Evolutionary conservation across 1,140 invertebrate genomes (phyloP), one percentile per base, ranked within the genome.

Genomic region (Pseudoatta argentina): DNA sequence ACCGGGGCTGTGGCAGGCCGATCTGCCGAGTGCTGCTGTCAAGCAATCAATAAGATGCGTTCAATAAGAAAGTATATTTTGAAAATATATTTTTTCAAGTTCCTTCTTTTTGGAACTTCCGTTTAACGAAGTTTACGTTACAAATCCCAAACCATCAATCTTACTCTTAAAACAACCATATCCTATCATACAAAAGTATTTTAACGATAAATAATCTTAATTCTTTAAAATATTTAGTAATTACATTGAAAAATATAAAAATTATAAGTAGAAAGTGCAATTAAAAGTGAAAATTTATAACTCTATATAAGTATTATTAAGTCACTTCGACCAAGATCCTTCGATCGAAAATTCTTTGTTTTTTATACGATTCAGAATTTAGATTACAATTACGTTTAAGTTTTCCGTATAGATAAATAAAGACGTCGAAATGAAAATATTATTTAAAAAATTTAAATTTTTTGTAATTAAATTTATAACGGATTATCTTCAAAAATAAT

Each of bases 1-100:
- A 34, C 94, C 95, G 10, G 96, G 95, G 91, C 96, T 96, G 90
- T 96, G 96, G 86, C 96, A 96, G 76, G 96, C 95, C 82, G 96
- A 95, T 89, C 96, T 96, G 87, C 96, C 95, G 5, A 96, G 92
- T 59, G 95, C 95, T 94, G 91, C 86, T 89, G 30, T 86, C 69
- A 30, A 27, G 78, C 63, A 89, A 44, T 89, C 63, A 1, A 72
- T 21, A 53, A 44, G 30, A 87, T n/a, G 21, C 30, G n/a, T 44
- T 57, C 16, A 10, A 82, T 89, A 16, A 89, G 24, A 77, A 88
- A 66, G 7, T 0, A 44, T 44, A 44, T 44, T 44, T 44, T n/a
- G 48, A 51, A 51, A 51, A 24, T n/a, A 2, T n/a, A 2, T 61
- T 21, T 21, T 39, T 21, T 21, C 8, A 66, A 63, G 14, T 30